Base-by-base conservation (phyloP, 2,888 invertebrate species). In the Mythimna impura region DNA sequence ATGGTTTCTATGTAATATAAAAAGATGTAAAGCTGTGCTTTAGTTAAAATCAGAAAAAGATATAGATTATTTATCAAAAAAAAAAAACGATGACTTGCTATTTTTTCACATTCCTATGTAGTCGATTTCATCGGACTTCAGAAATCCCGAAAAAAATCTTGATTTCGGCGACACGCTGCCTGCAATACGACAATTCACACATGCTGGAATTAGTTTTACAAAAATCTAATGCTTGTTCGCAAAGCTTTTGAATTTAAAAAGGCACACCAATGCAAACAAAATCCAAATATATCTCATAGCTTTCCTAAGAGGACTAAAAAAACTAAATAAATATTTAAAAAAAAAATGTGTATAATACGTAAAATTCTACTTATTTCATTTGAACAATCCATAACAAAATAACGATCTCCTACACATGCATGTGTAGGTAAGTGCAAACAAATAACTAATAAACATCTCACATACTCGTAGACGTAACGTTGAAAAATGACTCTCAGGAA, bases 401-500 rank as follows among this genome's bases (percentile, higher is more conserved):
- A 70, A 71, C 40, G 17, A 50, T 55, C 17, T 34, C 10, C 17
- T 30, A 36, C 54, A 20, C 60, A 58, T 52, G 36, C 47, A 54
- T n/a, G 50, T 36, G 30, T 50, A 22, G 9, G 17, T 50, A 47
- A 30, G 58, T 70, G 22, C 43, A 67, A 67, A 68, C 61, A 52
- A 73, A 43, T 30, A 61, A 54, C 65, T 78, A 80, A 80, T 78
- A 78, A 81, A 80, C 67, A 81, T 71, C 43, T 40, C 47, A 61
- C 36, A 68, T 12, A 54, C 47, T 66, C 64, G 61, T 43, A 43
- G 70, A 66, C 66, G 58, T 76, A 47, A 47, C 47, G 47, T 47
- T 47, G 71, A 79, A 76, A 82, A 80, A 81, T 54, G 36, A 76
- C 86, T 80, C 71, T 83, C 83, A 36, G 52, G 61, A 67, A 78